Percentiles rank a stretch among this genome's conserved stretches.
phyloP scores from a whole-genome alignment of 1,140 invertebrate genomes.

The Acromyrmex charruanus region DNA sequence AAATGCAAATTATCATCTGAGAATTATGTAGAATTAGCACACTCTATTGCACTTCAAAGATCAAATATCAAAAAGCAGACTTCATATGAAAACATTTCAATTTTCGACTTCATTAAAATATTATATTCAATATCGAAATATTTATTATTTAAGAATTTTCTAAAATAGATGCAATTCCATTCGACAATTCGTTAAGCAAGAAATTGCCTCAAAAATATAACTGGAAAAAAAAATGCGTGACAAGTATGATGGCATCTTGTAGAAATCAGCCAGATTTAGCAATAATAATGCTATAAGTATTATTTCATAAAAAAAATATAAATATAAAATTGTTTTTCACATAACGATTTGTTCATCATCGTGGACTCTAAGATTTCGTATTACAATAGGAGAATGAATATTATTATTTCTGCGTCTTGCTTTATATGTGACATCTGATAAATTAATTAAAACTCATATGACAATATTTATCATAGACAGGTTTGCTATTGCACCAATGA shows the following conservation, averaged over 20 bases:
- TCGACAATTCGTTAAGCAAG: not conserved
- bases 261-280: not conserved
- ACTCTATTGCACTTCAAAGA: not conserved
- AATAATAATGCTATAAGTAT: not conserved
- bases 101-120: not conserved
- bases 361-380: not conserved
- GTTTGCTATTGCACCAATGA: not conserved
- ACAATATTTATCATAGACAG: conserved; percentile 23
- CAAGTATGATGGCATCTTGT: not conserved
- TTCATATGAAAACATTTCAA: not conserved
- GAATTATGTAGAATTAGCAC: not conserved
- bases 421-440: conserved; percentile 2
- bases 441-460: conserved; percentile 31
- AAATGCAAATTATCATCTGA: not conserved
- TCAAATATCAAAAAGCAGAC: not conserved
- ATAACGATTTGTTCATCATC: not conserved
- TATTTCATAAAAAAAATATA: not conserved
- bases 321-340: not conserved
- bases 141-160: not conserved
- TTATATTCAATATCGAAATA: not conserved
- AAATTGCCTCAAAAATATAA: not conserved
- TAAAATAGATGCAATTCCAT: not conserved
- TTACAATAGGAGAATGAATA: not conserved
- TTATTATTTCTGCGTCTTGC: not conserved
- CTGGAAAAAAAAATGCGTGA: not conserved